Evolutionary conservation across 92 coral and sea anemone genomes (phyloP).

Genomic region (Heliopora coerulea): DNA sequence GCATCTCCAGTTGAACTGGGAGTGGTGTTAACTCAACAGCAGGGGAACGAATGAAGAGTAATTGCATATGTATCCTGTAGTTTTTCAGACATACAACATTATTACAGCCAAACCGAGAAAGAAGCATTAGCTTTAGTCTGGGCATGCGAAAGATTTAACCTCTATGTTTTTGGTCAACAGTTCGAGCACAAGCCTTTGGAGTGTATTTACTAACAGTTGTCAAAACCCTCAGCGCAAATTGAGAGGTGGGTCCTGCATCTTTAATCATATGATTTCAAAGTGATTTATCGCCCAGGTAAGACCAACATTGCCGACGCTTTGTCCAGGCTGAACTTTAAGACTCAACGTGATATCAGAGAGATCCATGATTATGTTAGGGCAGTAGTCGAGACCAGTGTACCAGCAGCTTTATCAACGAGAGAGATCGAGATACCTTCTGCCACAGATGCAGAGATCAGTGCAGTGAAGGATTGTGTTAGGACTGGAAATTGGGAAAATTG

Average conservation of each 20-base stretch:
- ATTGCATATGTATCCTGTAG: constrained; percentile 54
- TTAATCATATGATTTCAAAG: constrained; percentile 48
- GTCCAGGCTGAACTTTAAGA: constrained; percentile 50
- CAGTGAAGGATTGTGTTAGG: too few relatives aligned
- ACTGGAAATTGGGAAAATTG: too few relatives aligned
- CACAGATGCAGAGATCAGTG: too few relatives aligned
- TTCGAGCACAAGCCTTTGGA: constrained; percentile 62
- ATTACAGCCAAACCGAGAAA: constrained; percentile 53
- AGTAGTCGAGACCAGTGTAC: too few relatives aligned
- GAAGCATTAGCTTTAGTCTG: constrained; percentile 52
- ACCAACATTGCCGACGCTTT: constrained; percentile 58
- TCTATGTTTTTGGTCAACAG: constrained; percentile 54
- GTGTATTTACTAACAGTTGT: constrained; percentile 39
- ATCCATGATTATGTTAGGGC: too few relatives aligned
- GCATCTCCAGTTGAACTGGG: constrained; percentile 58
- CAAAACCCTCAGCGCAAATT: constrained; percentile 54
- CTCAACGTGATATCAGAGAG: too few relatives aligned
- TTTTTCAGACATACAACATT: constrained; percentile 50
- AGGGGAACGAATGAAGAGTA: constrained; percentile 56
- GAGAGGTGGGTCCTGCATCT: constrained; percentile 58
- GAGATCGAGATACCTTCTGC: too few relatives aligned
- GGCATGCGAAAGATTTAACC: constrained; percentile 52
- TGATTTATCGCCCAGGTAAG: constrained; percentile 57
- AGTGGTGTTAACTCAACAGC: constrained; percentile 51
- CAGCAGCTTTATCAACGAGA: too few relatives aligned